Evolutionary conservation across 2,113 vertebrate genomes (phyloP).

Genomic region (Pseudorectes ferrugineus): DNA sequence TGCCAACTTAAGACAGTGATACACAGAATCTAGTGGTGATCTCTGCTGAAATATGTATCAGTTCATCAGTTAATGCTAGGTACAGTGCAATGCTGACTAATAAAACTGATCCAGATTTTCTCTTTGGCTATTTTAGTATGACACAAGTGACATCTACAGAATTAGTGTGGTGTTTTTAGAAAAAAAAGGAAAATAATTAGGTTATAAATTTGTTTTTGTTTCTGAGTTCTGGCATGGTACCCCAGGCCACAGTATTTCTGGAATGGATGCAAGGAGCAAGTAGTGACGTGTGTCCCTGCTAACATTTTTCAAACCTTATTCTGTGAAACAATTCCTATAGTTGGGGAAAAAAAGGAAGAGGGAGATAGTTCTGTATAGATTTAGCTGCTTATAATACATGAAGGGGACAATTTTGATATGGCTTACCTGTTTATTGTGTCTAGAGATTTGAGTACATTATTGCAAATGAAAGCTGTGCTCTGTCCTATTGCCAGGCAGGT

Average conservation of each 20-base stretch:
- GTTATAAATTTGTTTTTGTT: not conserved
- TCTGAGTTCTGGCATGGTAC: not conserved
- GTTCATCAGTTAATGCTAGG: not conserved
- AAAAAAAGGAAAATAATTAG: not conserved
- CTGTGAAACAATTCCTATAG: not conserved
- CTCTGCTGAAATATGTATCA: not conserved
- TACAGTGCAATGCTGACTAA: not conserved
- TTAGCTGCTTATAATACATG: not conserved
- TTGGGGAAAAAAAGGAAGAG: not conserved
- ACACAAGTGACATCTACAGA: not conserved
- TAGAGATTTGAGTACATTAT: not conserved
- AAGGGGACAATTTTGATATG: not conserved
- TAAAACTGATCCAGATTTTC: not conserved
- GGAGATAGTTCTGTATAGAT: not conserved
- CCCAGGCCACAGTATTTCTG: not conserved
- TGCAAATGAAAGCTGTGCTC: not conserved
- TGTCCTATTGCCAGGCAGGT: not conserved
- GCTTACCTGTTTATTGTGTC: not conserved
- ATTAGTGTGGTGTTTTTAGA: not conserved
- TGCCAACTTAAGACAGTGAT: not conserved
- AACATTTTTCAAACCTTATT: not conserved
- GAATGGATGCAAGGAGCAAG: not conserved
- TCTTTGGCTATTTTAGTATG: not conserved
- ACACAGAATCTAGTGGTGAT: not conserved
- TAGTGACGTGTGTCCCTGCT: not conserved